These are phyloP conservation scores for Eulemur albifrons DNA, from an alignment of 2,797 vertebrate genomes.

Conservation along the genomic window DNA sequence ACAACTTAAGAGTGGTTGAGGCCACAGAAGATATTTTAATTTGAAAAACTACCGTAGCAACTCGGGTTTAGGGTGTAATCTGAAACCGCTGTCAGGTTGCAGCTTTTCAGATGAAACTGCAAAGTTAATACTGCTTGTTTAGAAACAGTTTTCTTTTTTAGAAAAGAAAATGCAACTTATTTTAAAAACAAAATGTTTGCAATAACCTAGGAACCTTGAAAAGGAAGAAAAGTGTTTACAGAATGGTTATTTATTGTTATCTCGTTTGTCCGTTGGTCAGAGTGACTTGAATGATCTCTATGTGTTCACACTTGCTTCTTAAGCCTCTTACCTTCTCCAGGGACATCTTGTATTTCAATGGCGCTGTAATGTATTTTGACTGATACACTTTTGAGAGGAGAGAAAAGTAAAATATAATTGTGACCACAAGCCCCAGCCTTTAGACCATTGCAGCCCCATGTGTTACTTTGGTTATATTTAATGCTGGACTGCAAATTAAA, in stretches of 20 bases:
- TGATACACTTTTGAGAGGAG: slow-evolving; percentile 75
- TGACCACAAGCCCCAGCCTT: slow-evolving; percentile 43
- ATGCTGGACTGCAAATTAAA: slow-evolving; percentile 66
- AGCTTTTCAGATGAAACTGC: slow-evolving; percentile 73
- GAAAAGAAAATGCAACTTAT: background rate
- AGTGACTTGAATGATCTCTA: slow-evolving; percentile 75
- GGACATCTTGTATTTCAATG: slow-evolving; percentile 76
- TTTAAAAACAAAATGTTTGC: slow-evolving; percentile 51
- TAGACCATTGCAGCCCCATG: background rate
- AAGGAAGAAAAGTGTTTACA: slow-evolving; percentile 11
- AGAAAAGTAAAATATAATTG: slow-evolving; percentile 75
- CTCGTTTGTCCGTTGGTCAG: slow-evolving; percentile 80
- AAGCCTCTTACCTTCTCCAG: slow-evolving; percentile 70
- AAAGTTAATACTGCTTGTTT: slow-evolving; percentile 74
- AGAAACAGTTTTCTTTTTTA: slow-evolving; percentile 2
- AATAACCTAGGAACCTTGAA: background rate
- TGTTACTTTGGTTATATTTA: slow-evolving; percentile 71
- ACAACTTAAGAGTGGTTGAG: slow-evolving; percentile 82
- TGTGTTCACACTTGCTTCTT: slow-evolving; percentile 73
- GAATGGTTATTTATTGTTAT: slow-evolving; percentile 15
- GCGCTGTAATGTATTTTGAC: slow-evolving; percentile 75
- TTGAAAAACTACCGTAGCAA: slow-evolving; percentile 85
- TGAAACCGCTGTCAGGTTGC: slow-evolving; percentile 84
- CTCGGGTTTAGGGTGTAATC: slow-evolving; percentile 85
- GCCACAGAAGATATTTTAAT: slow-evolving; percentile 88